Conservation (phyloP, 2,797 vertebrate species). For the Hapalemur alaotrensis region DNA sequence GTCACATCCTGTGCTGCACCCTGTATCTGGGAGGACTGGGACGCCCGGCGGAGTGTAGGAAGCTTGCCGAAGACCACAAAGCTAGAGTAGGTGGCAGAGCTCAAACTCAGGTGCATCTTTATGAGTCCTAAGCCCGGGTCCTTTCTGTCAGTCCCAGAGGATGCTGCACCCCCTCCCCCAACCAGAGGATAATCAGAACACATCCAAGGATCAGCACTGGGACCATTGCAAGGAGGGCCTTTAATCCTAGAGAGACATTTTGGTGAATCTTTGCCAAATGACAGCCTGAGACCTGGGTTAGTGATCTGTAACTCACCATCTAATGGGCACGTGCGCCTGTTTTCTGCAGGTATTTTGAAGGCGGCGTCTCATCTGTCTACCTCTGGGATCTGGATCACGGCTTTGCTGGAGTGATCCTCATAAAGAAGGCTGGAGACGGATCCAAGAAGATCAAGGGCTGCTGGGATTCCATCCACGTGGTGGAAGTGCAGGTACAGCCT, state of each 20-base stretch:
- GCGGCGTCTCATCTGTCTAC: constrained; percentile 98
- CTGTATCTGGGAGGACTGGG: not conserved
- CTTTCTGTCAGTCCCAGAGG: not conserved
- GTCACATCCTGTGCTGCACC: not conserved
- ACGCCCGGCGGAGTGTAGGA: not conserved
- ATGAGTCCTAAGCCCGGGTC: not conserved
- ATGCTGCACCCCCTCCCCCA: no score
- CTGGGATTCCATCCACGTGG: constrained; percentile 99
- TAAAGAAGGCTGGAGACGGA: constrained; percentile 99
- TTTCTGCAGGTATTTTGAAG: constrained; percentile 95
- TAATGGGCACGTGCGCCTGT: constrained; percentile 26
- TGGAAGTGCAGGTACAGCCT: constrained; percentile 96
- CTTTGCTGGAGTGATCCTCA: constrained; percentile 99
- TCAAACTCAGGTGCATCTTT: not conserved
- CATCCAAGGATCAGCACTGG: not conserved
- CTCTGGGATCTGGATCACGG: constrained; percentile 99
- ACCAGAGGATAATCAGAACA: fast-evolving
- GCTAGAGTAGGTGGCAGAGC: not conserved
- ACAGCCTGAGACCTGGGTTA: not conserved
- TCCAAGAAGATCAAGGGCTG: constrained; percentile 99
- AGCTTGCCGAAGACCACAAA: not conserved
- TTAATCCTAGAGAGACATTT: not conserved
- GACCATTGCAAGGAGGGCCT: not conserved
- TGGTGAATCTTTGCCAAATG: fast-evolving
- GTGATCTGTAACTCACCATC: not conserved